phyloP scores from a whole-genome alignment of 2,888 invertebrate genomes.

The Ethmia dodecea region DNA sequence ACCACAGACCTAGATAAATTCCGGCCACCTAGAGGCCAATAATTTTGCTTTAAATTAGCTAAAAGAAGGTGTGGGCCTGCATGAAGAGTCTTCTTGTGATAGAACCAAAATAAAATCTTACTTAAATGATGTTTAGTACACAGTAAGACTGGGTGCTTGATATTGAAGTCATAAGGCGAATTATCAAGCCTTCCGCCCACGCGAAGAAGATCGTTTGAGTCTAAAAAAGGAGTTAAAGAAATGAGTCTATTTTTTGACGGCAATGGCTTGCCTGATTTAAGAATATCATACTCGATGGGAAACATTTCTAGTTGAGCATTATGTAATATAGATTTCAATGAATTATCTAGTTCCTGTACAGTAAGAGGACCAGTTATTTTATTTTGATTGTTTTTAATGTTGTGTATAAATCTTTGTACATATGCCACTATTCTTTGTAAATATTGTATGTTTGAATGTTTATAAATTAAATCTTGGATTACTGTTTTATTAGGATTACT shows the following conservation, averaged over 20 bases:
- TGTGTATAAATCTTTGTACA: slow-evolving; percentile 9
- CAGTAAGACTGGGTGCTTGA: slow-evolving; percentile 16
- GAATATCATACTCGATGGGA: slow-evolving; percentile 3
- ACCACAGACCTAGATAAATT: slow-evolving; percentile 12
- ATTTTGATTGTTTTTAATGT: slow-evolving; percentile 6
- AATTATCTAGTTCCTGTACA: slow-evolving; percentile 4
- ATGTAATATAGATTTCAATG: slow-evolving; percentile 3
- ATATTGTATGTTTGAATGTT: slow-evolving; percentile 3
- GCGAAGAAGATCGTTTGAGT: slow-evolving; percentile 14
- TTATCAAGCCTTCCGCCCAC: slow-evolving; percentile 20
- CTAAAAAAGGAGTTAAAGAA: too few species aligned
- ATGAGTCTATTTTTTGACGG: slow-evolving; percentile 9
- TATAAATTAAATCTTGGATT: slow-evolving; percentile 4
- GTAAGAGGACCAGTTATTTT: slow-evolving; percentile 6
- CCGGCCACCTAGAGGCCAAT: slow-evolving; percentile 20
- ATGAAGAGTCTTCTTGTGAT: slow-evolving; percentile 12
- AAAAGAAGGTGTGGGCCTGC: slow-evolving; percentile 15
- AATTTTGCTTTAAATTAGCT: slow-evolving; percentile 9
- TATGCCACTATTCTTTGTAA: slow-evolving; percentile 8
- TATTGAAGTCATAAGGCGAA: slow-evolving; percentile 12
- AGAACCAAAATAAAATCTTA: slow-evolving; percentile 6
- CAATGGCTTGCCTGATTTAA: slow-evolving; percentile 7
- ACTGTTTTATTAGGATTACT: neutral
- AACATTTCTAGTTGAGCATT: slow-evolving; percentile 12
- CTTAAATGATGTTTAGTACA: slow-evolving; percentile 15